Conservation (phyloP, 2,113 vertebrate species). For the Cyrtonyx montezumae region DNA sequence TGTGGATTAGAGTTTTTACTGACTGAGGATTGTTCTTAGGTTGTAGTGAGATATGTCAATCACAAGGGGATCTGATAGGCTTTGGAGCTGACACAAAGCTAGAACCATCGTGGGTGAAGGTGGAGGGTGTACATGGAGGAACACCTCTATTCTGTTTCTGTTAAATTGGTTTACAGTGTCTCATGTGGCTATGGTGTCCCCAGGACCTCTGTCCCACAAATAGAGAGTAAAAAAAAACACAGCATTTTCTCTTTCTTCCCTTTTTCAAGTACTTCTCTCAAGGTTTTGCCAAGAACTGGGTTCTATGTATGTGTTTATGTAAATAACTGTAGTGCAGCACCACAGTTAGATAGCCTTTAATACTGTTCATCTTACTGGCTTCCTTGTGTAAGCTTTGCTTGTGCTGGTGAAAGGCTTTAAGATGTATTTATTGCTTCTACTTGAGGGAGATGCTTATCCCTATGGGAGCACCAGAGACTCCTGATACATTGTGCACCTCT, state of each 20-base stretch:
- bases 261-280: background rate
- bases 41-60: background rate
- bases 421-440: background rate
- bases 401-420: background rate
- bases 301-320: background rate
- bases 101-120: background rate
- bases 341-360: background rate
- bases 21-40: background rate
- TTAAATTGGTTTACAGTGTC: background rate
- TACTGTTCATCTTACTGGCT: background rate
- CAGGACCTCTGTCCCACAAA: background rate
- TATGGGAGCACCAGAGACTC: background rate
- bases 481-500: accelerated
- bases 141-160: background rate
- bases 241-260: background rate
- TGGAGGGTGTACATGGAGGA: no score
- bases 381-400: background rate
- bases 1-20: background rate
- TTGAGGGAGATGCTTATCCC: background rate
- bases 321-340: background rate
- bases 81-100: background rate
- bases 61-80: background rate
- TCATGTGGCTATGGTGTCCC: background rate
- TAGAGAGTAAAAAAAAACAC: background rate
- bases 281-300: background rate